These are phyloP conservation scores for Thymelicus sylvestris DNA, from an alignment of 2,888 invertebrate genomes.

Conservation along the genomic window DNA sequence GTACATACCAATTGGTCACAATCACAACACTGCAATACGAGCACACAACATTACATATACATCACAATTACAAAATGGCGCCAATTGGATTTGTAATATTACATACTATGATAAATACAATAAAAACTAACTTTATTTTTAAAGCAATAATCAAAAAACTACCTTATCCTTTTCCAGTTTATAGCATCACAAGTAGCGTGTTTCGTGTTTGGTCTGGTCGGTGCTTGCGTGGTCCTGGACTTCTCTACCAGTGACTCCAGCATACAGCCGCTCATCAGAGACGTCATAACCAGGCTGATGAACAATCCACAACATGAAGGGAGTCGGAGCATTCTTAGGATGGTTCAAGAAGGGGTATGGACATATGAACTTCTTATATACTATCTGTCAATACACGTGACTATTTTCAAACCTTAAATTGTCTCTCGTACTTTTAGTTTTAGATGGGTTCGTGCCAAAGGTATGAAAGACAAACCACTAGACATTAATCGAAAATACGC, in stretches of 20 bases:
- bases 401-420: too few relatives aligned
- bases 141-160: neutral
- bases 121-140: too few relatives aligned
- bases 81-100: too few relatives aligned
- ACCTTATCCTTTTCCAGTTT: conserved; percentile 82
- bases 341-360: conserved; percentile 94
- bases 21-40: neutral
- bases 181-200: conserved; percentile 89
- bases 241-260: conserved; percentile 92
- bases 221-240: conserved; percentile 90
- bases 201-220: conserved; percentile 89
- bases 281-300: conserved; percentile 89
- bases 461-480: too few relatives aligned
- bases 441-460: too few relatives aligned
- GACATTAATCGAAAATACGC: too few relatives aligned
- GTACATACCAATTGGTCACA: too few relatives aligned
- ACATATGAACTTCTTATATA: conserved; percentile 38
- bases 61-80: too few relatives aligned
- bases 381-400: too few relatives aligned
- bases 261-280: conserved; percentile 90
- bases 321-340: conserved; percentile 87
- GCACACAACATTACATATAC: neutral
- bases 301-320: conserved; percentile 90
- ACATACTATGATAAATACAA: too few relatives aligned
- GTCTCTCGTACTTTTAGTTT: too few relatives aligned